Percentiles rank a stretch among this genome's conserved stretches.
phyloP scores from a whole-genome alignment of 2,888 invertebrate species.

The Caenorhabditis sulstoni region DNA sequence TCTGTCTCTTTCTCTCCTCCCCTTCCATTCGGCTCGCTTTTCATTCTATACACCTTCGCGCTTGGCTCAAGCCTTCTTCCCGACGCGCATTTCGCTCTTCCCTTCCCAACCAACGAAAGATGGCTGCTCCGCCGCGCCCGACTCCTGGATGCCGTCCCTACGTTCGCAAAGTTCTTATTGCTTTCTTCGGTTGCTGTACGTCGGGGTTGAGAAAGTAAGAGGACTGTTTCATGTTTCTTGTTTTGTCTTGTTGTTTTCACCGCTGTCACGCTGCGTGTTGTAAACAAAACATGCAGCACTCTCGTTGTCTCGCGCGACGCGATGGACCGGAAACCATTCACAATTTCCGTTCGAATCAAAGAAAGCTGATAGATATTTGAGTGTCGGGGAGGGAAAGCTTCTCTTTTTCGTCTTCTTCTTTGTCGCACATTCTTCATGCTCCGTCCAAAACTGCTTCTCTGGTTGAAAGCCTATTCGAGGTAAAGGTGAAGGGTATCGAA shows the following conservation, averaged over 20 bases:
- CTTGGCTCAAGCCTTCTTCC: not conserved
- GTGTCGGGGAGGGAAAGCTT: too few species aligned
- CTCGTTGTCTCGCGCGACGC: too few species aligned
- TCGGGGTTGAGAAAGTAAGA: not conserved
- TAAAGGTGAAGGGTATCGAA: conserved; percentile 10
- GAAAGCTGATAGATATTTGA: too few species aligned
- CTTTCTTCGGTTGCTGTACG: conserved; percentile 15
- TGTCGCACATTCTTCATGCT: conserved; percentile 21
- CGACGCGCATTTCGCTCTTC: not conserved
- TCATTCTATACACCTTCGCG: not conserved
- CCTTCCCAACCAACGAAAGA: not conserved
- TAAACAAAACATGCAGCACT: too few species aligned
- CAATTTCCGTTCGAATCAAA: too few species aligned
- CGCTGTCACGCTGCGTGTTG: too few species aligned
- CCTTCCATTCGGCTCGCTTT: not conserved
- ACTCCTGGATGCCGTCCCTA: not conserved
- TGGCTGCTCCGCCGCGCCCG: conserved; percentile 1
- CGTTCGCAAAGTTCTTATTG: not conserved
- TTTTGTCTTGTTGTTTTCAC: too few species aligned
- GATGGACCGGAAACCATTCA: too few species aligned
- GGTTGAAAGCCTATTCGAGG: conserved; percentile 29
- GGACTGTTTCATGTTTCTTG: too few species aligned
- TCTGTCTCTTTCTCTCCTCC: not conserved
- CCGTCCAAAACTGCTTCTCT: conserved; percentile 14
- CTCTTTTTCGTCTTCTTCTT: too few species aligned